Percentiles rank a stretch among this genome's conserved stretches.
Conservation (phyloP, 2,113 vertebrate species). For the Upupa epops region DNA sequence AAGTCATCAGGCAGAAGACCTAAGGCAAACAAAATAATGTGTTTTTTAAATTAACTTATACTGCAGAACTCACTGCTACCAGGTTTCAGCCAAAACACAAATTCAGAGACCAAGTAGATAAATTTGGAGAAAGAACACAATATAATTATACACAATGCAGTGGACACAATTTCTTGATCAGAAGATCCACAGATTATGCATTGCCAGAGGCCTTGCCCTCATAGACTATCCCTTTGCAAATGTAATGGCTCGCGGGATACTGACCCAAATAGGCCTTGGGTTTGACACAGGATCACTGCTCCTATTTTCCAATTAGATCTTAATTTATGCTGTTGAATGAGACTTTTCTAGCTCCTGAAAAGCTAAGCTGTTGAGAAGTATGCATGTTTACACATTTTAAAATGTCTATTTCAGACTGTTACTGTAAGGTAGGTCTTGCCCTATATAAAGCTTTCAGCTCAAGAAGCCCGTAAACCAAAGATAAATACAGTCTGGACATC, state of each 20-base stretch:
- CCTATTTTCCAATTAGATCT: neutral
- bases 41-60: neutral
- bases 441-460: neutral
- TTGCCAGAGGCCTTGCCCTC: neutral
- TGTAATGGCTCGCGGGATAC: neutral
- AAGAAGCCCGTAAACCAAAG: neutral
- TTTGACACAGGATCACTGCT: neutral
- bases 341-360: neutral
- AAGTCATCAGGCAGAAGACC: slow-evolving; percentile 17
- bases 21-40: slow-evolving; percentile 9
- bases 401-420: neutral
- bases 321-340: neutral
- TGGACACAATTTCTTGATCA: neutral
- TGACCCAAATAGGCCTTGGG: neutral
- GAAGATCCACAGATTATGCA: neutral
- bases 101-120: neutral
- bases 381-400: neutral
- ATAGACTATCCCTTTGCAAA: neutral
- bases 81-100: neutral
- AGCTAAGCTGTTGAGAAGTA: neutral
- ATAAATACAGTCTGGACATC: neutral
- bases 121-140: neutral
- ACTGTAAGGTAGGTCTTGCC: neutral
- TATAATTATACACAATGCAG: neutral
- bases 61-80: neutral